Conservation (phyloP, 2,888 invertebrate genomes). For the Oscheius sp. region DNA sequence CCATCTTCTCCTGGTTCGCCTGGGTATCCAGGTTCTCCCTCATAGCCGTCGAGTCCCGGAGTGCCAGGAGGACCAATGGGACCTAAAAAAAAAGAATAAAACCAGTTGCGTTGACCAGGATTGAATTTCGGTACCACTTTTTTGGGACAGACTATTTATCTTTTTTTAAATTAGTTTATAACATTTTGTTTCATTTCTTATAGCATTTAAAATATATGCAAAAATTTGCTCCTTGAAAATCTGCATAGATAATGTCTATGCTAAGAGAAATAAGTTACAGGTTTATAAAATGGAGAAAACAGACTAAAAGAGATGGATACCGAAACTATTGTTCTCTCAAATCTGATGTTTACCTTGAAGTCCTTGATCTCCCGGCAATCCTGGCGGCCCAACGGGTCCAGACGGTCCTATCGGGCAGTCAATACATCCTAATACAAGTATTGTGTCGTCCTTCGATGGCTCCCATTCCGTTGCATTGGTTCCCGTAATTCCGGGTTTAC, state of each 20-base stretch:
- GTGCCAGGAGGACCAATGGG: background rate
- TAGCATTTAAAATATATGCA: too few relatives aligned
- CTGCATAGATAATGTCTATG: too few relatives aligned
- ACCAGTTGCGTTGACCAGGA: too few relatives aligned
- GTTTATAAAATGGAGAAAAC: background rate
- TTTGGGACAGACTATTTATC: too few relatives aligned
- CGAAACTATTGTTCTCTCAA: too few relatives aligned
- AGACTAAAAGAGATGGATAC: too few relatives aligned
- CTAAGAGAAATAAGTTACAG: background rate
- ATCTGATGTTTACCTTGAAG: background rate
- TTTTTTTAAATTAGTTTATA: too few relatives aligned
- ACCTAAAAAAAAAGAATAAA: background rate
- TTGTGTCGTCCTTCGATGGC: background rate
- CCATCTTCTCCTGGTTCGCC: slow-evolving; percentile 41
- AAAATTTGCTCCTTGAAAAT: too few relatives aligned
- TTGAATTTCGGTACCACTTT: too few relatives aligned
- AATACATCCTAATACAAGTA: slow-evolving; percentile 4
- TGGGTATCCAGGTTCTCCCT: slow-evolving; percentile 35
- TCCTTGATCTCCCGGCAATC: slow-evolving; percentile 4
- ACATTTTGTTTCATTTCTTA: too few relatives aligned
- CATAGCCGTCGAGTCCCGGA: slow-evolving; percentile 40
- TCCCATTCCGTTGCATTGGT: background rate
- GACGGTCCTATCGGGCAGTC: background rate
- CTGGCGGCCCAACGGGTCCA: background rate
- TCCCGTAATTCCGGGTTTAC: slow-evolving; percentile 46